These are phyloP conservation scores for Lota lota DNA, from an alignment of 2,113 vertebrate species.

Conservation along the genomic window DNA sequence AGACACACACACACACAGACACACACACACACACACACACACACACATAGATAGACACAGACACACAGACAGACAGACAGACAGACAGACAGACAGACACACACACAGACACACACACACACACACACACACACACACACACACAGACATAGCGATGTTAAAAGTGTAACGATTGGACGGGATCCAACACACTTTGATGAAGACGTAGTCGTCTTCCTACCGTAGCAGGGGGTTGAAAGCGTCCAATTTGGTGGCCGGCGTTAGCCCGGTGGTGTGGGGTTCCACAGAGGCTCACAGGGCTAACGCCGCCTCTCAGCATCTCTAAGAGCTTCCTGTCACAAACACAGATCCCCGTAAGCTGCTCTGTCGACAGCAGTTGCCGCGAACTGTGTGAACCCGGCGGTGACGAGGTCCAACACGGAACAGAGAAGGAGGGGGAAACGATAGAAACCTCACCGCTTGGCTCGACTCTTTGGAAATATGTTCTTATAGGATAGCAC, in stretches of 20 bases:
- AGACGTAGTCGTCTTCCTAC: background rate
- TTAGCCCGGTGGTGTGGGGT: background rate
- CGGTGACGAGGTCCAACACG: too few species aligned
- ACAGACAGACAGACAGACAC: background rate
- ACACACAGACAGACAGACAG: background rate
- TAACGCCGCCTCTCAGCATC: background rate
- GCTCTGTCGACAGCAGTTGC: background rate
- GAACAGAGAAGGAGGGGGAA: too few species aligned
- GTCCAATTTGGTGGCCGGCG: background rate
- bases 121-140: background rate
- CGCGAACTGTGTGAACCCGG: background rate
- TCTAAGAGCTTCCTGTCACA: background rate
- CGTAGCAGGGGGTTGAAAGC: background rate
- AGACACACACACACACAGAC: too few species aligned
- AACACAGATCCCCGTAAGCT: background rate
- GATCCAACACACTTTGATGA: background rate
- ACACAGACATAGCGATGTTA: background rate
- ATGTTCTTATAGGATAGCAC: too few species aligned
- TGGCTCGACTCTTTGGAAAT: too few species aligned
- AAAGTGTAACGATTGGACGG: background rate
- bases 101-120: background rate
- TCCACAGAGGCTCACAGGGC: background rate
- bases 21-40: too few species aligned
- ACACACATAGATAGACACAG: too few species aligned
- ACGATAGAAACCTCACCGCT: too few species aligned